A percentile compares a stretch with the other conserved stretches of the same genome.
Evolutionary conservation across 2,113 vertebrate species (phyloP).

Genomic region (Ctenodactylus gundi): DNA sequence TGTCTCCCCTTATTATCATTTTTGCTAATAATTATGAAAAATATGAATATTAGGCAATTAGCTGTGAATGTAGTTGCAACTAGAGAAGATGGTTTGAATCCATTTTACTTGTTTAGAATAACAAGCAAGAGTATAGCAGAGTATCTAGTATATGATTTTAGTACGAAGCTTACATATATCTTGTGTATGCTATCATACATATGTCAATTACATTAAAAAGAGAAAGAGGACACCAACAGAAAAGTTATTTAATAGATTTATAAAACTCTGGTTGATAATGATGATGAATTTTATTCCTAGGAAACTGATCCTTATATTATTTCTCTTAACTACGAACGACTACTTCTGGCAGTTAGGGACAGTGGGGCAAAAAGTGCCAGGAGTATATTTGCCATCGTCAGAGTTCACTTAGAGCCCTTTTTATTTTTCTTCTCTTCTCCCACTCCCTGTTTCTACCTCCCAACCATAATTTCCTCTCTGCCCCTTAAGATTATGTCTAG

Average conservation of each 20-base stretch:
- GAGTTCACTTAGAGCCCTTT: neutral
- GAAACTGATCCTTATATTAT: neutral
- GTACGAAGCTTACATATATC: neutral
- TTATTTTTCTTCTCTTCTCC: neutral
- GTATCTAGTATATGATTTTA: neutral
- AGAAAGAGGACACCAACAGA: neutral
- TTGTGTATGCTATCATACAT: neutral
- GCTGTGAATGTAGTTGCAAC: neutral
- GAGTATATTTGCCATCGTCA: neutral
- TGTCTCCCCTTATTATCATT: neutral
- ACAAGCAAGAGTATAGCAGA: no score
- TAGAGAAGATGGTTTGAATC: neutral
- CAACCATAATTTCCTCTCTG: neutral
- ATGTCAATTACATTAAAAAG: neutral
- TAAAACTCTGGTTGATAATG: neutral
- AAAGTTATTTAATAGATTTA: neutral
- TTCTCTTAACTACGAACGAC: constrained; percentile 3
- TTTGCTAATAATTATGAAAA: neutral
- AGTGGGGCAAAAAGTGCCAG: neutral
- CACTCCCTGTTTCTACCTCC: neutral
- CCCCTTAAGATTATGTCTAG: neutral
- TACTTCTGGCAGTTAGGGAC: neutral
- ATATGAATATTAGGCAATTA: neutral
- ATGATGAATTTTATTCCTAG: neutral
- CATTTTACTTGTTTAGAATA: neutral